Percentiles rank a stretch among this genome's conserved stretches.
phyloP scores from a whole-genome alignment of 2,797 vertebrate species.

The Galaxias olidus region DNA sequence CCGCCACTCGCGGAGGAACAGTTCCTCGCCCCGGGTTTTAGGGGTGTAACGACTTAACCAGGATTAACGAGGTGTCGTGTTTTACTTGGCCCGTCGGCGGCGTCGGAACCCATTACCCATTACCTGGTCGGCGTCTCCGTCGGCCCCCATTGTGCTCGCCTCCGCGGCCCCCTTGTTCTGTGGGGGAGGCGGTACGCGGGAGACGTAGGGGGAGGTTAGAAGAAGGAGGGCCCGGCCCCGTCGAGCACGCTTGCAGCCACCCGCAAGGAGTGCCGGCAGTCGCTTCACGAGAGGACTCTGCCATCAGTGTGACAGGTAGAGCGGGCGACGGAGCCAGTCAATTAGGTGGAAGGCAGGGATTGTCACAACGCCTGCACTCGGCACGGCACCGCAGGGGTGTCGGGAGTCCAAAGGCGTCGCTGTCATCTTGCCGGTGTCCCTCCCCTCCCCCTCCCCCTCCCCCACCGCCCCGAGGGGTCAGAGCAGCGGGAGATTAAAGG shows the following conservation, averaged over 20 bases:
- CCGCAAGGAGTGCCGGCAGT: not conserved
- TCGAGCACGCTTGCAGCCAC: not conserved
- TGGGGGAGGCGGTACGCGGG: no score
- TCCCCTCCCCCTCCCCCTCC: no score
- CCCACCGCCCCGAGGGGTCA: not conserved
- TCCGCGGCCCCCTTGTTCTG: not conserved
- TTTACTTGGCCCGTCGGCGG: not conserved
- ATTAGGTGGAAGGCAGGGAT: constrained; percentile 25
- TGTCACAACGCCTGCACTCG: constrained; percentile 22
- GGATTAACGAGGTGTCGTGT: not conserved
- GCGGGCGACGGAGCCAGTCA: constrained; percentile 11
- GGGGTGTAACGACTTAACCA: constrained; percentile 10
- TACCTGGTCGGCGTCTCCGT: not conserved
- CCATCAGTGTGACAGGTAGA: not conserved
- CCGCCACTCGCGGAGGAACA: not conserved
- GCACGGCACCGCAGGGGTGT: not conserved
- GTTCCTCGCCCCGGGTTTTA: not conserved
- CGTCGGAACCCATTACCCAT: not conserved
- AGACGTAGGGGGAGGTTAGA: no score
- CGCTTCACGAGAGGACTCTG: constrained; percentile 4
- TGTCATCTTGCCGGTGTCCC: constrained; percentile 4
- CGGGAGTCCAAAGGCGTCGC: constrained; percentile 5
- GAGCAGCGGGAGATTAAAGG: constrained; percentile 18
- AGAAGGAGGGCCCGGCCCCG: not conserved
- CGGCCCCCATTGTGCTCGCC: not conserved